Base-by-base conservation (phyloP, 1,140 invertebrate genomes). In the Eumaeus atala region DNA sequence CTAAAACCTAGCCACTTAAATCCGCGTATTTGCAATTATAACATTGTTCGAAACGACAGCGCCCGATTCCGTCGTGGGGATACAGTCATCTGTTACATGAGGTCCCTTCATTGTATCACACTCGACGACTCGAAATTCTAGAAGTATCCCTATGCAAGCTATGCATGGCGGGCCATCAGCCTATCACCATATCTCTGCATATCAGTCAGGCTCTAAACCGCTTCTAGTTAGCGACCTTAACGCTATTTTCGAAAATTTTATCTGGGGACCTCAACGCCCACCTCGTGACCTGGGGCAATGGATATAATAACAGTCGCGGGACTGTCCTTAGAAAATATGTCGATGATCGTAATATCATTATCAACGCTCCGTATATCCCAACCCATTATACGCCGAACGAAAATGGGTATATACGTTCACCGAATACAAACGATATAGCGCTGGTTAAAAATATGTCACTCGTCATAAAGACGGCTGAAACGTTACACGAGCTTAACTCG, bases 41-140 rank as follows among this genome's bases (percentile, higher is more conserved):
- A 54, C 9, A 4, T 54, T 3, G 6, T 48, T 5, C 21, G 52
- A 9, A 48, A 21, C 9, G 54, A 51, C 11, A 51, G 35, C 11
- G 11, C 14, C 3, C n/a, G 34, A 16, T 18, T 14, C 3, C 10
- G 2, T 1, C 10, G 5, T 12, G 58, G 58, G 2, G 54, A 54
- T 17, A 60, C 59, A 10, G n/a, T 33, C 10, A 58, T 61, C 3
- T 61, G 51, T n/a, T 61, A 57, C 8, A 56, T 28, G 28, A 57
- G 18, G 12, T 57, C 55, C 7, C 11, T 61, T 3, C 55, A 61
- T 11, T 61, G 59, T 6, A 33, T 42, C 0, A 51, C 55, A 0
- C 10, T 61, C 3, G 51, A 38, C 14, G 11, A 0, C 38, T 61
- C 9, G 34, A n/a, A 1, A 47, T 47, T 7, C n/a, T 61, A 2